Percentiles rank a stretch among this genome's conserved stretches.
Conservation (phyloP, 2,113 vertebrate species). For the Sinocyclocheilus grahami region DNA sequence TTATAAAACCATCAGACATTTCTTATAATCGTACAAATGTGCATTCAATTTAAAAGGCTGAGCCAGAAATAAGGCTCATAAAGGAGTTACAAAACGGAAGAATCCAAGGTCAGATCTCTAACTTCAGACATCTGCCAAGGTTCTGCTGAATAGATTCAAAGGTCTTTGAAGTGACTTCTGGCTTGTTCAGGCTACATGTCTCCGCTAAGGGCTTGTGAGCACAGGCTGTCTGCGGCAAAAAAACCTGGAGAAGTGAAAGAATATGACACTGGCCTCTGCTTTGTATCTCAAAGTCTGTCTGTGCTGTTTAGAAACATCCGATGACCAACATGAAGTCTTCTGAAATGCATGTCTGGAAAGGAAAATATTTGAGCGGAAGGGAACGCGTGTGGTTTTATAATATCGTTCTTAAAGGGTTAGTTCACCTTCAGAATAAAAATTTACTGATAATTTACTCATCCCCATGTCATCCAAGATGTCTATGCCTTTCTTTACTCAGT, state of each 20-base stretch:
- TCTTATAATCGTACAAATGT: not conserved
- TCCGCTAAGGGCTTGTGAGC: not conserved
- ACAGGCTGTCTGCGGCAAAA: constrained; percentile 13
- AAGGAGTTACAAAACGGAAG: not conserved
- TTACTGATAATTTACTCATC: too few species aligned
- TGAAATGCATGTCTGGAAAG: constrained; percentile 25
- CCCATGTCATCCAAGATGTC: too few species aligned
- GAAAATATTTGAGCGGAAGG: not conserved
- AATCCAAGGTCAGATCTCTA: not conserved
- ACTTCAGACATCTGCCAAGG: not conserved
- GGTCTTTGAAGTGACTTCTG: constrained; percentile 17
- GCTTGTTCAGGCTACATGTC: constrained; percentile 22
- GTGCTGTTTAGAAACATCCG: constrained; percentile 9
- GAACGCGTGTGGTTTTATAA: not conserved
- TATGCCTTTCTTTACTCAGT: too few species aligned
- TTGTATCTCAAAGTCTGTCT: constrained; percentile 28
- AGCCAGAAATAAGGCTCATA: constrained; percentile 12
- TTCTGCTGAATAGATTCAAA: constrained; percentile 19
- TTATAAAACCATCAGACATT: not conserved
- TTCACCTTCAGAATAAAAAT: too few species aligned
- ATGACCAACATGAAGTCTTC: constrained; percentile 3
- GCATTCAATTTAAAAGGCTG: not conserved
- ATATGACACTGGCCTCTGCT: constrained; percentile 20
- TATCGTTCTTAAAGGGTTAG: not conserved
- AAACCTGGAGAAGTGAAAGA: constrained; percentile 45